Evolutionary conservation across 2,797 vertebrate species (phyloP), one percentile per base, ranked within the genome.

Genomic region (Epinephelus malabaricus): DNA sequence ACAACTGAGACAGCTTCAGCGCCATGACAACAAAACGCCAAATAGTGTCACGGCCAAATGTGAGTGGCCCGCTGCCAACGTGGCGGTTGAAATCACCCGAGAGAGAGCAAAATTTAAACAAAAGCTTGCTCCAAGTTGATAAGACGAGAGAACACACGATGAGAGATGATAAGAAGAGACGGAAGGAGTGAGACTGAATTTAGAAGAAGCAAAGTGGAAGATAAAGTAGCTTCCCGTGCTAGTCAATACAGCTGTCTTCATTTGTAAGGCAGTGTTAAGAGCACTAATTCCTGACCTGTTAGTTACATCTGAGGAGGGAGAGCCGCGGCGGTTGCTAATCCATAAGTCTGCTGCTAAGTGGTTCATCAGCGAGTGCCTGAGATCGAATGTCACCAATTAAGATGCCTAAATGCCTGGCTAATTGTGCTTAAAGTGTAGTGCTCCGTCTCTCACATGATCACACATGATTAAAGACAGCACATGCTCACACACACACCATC

Each of bases 341-440:
- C 93, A 96, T 96, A 96, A 80, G 84, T 93, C 94, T 93, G 86
- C 89, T 78, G 82, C 92, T 94, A 93, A 95, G 91, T 95, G 91
- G 94, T 94, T 95, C 92, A 92, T 93, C 94, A 93, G 92, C 81
- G 58, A 93, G 90, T 81, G 88, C 84, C 85, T 72, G 40, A 83
- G 94, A 96, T 96, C 93, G 94, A 95, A 95, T 94, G 91, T 91
- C 92, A 81, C 94, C 94, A 96, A 96, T 96, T 96, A 96, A 95
- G 95, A 95, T 63, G 92, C 91, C 92, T 95, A 94, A 95, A 95
- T 91, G 94, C 89, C 90, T 83, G 89, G 92, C 94, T 95, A 96
- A 96, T 96, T 96, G 94, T 89, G 94, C 94, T 95, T 89, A 87
- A 93, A 92, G 93, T 94, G 92, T 86, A 81, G 85, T 21, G 65